These are phyloP conservation scores for Distichodus sexfasciatus DNA, from an alignment of 2,797 vertebrate genomes.

Conservation along the genomic window DNA sequence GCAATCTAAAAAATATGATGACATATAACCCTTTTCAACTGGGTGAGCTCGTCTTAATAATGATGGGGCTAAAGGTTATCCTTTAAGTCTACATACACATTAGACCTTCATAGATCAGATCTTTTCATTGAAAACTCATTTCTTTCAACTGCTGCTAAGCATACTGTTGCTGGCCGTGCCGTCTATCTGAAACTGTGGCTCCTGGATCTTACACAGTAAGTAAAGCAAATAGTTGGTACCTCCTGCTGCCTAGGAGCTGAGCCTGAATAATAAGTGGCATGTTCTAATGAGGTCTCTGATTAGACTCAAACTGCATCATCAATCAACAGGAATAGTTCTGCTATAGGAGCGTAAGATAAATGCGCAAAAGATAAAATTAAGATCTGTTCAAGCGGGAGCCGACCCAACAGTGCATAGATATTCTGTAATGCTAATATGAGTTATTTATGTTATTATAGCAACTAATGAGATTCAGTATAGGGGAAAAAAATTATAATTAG, in stretches of 20 bases:
- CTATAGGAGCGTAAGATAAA: constrained; percentile 34
- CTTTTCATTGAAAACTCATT: neutral
- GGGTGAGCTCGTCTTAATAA: too few species aligned
- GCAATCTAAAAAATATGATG: too few species aligned
- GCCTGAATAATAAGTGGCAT: constrained; percentile 52
- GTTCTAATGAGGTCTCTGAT: constrained; percentile 52
- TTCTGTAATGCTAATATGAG: constrained; percentile 33
- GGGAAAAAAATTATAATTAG: constrained; percentile 25
- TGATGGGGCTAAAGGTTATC: too few species aligned
- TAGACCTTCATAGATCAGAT: too few species aligned
- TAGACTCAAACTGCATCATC: constrained; percentile 50
- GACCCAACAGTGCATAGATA: constrained; percentile 25
- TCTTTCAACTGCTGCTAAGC: too few species aligned
- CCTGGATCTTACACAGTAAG: neutral
- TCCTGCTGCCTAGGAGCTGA: constrained; percentile 31
- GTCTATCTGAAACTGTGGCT: constrained; percentile 8
- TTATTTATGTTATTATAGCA: constrained; percentile 37
- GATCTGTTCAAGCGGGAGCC: constrained; percentile 6
- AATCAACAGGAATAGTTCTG: constrained; percentile 46
- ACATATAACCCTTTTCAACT: too few species aligned
- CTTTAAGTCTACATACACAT: too few species aligned
- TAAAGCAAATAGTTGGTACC: constrained; percentile 4
- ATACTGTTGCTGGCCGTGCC: neutral
- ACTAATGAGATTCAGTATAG: constrained; percentile 17
- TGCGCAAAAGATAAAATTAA: constrained; percentile 24